Evolutionary conservation across 2,888 invertebrate genomes (phyloP).

Genomic region (Lampropteryx suffumata): DNA sequence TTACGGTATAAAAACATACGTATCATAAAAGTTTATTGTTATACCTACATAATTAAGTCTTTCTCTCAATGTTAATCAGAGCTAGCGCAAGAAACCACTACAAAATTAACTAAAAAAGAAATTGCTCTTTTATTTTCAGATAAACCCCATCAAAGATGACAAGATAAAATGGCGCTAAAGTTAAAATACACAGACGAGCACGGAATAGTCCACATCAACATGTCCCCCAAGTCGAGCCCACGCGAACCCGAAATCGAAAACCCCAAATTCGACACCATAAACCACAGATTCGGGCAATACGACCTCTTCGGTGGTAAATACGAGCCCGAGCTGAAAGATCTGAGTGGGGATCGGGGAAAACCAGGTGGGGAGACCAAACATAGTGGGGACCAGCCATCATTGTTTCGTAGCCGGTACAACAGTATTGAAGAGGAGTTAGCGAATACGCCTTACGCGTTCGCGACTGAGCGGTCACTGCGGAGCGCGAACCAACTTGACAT

Average conservation of each 20-base stretch:
- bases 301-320: conserved; percentile 74
- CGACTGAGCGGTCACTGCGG: conserved; percentile 56
- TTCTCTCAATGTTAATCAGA: no score
- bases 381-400: conserved; percentile 58
- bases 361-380: conserved; percentile 50
- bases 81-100: no score
- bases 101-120: conserved; percentile 1
- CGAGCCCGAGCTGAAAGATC: conserved; percentile 33
- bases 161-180: conserved; percentile 65
- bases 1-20: no score
- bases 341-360: background rate
- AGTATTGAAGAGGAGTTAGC: conserved; percentile 77
- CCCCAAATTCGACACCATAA: conserved; percentile 74
- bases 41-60: no score
- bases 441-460: conserved; percentile 79
- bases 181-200: conserved; percentile 76
- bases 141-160: conserved; percentile 35
- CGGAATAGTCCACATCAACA: conserved; percentile 75
- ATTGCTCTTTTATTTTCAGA: conserved; percentile 19
- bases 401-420: conserved; percentile 77
- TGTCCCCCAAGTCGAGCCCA: conserved; percentile 62
- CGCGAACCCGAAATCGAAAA: conserved; percentile 45
- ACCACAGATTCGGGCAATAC: conserved; percentile 71
- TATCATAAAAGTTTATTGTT: no score
- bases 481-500: conserved; percentile 59